These are phyloP conservation scores for Emydocephalus ijimae DNA, from an alignment of 2,113 vertebrate genomes.

Conservation along the genomic window DNA sequence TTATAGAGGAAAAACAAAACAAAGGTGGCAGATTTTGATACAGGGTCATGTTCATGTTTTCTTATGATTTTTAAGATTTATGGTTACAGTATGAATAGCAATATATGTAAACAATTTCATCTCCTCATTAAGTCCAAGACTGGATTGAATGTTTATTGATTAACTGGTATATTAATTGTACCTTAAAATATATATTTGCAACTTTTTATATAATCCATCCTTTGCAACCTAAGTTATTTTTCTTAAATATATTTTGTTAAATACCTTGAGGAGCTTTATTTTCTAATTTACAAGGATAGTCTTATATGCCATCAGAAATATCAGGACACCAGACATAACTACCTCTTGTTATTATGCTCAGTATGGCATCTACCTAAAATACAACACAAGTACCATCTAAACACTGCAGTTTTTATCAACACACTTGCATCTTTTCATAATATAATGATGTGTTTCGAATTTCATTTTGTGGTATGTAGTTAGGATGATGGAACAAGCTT, in stretches of 20 bases:
- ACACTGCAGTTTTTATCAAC: background rate
- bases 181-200: background rate
- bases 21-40: background rate
- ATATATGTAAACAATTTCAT: background rate
- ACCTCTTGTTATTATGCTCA: background rate
- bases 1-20: background rate
- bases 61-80: background rate
- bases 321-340: background rate
- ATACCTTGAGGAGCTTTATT: background rate
- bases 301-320: background rate
- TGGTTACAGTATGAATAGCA: background rate
- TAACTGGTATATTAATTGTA: background rate
- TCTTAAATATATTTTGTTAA: background rate
- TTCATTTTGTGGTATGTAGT: background rate
- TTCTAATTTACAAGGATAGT: background rate
- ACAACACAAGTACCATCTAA: background rate
- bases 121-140: background rate
- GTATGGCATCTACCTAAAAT: background rate
- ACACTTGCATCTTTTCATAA: constrained; percentile 1
- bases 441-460: constrained; percentile 19
- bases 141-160: background rate
- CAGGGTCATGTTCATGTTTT: background rate
- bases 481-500: background rate
- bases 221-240: background rate
- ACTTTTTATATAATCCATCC: background rate